phyloP scores from a whole-genome alignment of 2,888 invertebrate species.

The Eurytoma adleriae region DNA sequence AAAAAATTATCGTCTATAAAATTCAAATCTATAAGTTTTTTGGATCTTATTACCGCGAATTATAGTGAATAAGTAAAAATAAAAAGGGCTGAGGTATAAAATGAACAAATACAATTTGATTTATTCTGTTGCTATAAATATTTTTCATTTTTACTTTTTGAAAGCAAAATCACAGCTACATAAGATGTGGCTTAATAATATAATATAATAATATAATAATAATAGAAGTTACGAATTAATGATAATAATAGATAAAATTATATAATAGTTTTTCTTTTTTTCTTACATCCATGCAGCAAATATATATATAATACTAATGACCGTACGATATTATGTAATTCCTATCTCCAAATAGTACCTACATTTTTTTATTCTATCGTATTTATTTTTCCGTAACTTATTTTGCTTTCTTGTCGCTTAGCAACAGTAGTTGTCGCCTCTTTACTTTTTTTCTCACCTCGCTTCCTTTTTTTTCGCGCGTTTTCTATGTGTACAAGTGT shows the following conservation, averaged over 20 bases:
- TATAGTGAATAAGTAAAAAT: neutral
- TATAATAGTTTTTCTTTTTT: slow-evolving; percentile 70
- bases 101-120: slow-evolving; percentile 57
- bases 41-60: neutral
- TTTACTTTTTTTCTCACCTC: slow-evolving; percentile 4
- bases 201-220: slow-evolving; percentile 61
- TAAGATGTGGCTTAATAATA: slow-evolving; percentile 74
- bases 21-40: no score
- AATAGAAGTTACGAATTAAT: slow-evolving; percentile 66
- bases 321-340: slow-evolving; percentile 65
- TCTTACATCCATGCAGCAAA: slow-evolving; percentile 70
- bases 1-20: no score
- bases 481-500: slow-evolving; percentile 18
- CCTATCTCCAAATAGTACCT: slow-evolving; percentile 62
- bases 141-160: slow-evolving; percentile 75
- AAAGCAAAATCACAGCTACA: slow-evolving; percentile 77
- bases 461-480: slow-evolving; percentile 16
- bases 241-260: slow-evolving; percentile 73
- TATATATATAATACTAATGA: slow-evolving; percentile 66
- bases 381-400: slow-evolving; percentile 45
- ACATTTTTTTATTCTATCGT: slow-evolving; percentile 49
- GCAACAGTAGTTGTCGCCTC: neutral
- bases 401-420: slow-evolving; percentile 18
- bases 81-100: neutral
- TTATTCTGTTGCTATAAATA: slow-evolving; percentile 73